These are phyloP conservation scores for Sorex maritimensis DNA, from an alignment of 2,797 vertebrate genomes.

Conservation along the genomic window DNA sequence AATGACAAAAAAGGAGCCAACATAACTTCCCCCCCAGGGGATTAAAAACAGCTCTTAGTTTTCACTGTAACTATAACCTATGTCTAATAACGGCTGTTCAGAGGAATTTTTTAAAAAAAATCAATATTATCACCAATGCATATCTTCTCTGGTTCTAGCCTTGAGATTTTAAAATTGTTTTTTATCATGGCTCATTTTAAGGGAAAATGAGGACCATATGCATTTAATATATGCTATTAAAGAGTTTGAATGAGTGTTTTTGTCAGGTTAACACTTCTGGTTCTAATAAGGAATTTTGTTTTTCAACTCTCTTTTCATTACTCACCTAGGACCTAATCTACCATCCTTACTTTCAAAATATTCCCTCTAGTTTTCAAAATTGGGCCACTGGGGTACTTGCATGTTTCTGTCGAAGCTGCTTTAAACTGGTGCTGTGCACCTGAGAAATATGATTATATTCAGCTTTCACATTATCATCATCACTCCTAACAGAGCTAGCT, in stretches of 20 bases:
- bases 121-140: constrained; percentile 79
- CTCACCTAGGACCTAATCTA: constrained; percentile 69
- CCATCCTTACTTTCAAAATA: constrained; percentile 48
- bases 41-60: constrained; percentile 78
- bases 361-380: constrained; percentile 3
- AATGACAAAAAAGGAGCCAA: constrained; percentile 76
- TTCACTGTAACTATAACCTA: constrained; percentile 72
- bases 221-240: constrained; percentile 67
- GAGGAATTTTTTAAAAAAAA: constrained; percentile 70
- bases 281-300: constrained; percentile 83
- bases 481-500: constrained; percentile 79
- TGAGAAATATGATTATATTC: constrained; percentile 81
- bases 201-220: constrained; percentile 81
- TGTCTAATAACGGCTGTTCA: constrained; percentile 73
- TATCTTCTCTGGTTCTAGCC: constrained; percentile 69
- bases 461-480: constrained; percentile 76
- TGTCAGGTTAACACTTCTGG: constrained; percentile 78
- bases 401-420: constrained; percentile 61
- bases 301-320: constrained; percentile 72
- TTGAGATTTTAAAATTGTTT: constrained; percentile 77
- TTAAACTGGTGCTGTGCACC: constrained; percentile 75
- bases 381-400: neutral
- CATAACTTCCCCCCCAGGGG: constrained; percentile 38
- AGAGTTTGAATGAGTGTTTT: constrained; percentile 71
- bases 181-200: constrained; percentile 78